These are phyloP conservation scores for Brenthis ino DNA, from an alignment of 2,888 invertebrate genomes.

Conservation along the genomic window DNA sequence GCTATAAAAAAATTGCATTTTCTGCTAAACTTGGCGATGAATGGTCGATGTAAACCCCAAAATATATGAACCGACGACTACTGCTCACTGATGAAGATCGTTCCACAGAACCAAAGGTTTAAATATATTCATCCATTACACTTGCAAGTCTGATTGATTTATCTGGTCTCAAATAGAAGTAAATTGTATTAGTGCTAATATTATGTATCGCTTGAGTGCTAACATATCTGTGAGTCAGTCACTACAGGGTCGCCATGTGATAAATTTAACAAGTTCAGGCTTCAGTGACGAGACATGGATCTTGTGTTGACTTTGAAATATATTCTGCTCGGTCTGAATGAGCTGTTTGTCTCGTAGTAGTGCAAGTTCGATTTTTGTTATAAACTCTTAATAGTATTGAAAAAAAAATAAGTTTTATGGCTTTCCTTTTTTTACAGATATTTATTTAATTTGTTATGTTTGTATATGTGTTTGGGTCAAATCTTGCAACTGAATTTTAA, in stretches of 20 bases:
- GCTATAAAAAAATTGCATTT: no score
- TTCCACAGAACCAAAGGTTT: background rate
- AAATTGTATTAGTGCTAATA: constrained; percentile 29
- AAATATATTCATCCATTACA: constrained; percentile 2
- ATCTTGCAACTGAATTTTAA: no score
- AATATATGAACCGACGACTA: background rate
- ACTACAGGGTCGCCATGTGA: constrained; percentile 21
- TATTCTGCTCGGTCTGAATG: background rate
- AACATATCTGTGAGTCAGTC: constrained; percentile 25
- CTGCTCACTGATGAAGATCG: background rate
- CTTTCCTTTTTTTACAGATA: no score
- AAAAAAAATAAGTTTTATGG: no score
- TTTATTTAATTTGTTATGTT: no score
- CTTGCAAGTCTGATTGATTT: constrained; percentile 26
- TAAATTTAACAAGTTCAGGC: constrained; percentile 15
- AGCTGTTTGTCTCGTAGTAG: no score
- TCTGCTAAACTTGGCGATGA: no score
- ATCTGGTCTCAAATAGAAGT: constrained; percentile 22
- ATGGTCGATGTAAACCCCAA: background rate
- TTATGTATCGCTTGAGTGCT: constrained; percentile 27
- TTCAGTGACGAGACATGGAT: background rate
- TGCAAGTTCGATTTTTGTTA: no score
- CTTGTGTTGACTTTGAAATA: constrained; percentile 2
- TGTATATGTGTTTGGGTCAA: no score
- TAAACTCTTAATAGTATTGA: no score